Base-by-base conservation (phyloP, 2,797 vertebrate species). In the Helarctos malayanus region DNA sequence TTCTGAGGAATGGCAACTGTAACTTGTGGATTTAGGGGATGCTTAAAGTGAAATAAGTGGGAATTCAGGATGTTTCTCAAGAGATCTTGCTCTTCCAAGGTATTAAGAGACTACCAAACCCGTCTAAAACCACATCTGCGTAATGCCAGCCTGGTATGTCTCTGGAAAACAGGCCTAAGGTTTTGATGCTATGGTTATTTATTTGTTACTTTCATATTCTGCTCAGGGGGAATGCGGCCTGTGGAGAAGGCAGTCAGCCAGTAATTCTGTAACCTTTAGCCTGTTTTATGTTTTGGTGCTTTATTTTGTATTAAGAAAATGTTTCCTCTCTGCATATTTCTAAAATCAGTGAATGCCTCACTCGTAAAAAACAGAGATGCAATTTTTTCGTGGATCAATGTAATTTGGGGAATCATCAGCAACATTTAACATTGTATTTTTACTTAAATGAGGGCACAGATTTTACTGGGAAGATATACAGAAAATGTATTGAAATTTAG, bases 271-370 rank as follows among this genome's bases (percentile, higher is more conserved):
- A 89, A 59, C 1, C 0, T 79, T 73, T 65, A 19, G 21, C 3
- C 4, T 92, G 16, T 80, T 92, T 73, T 57, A 61, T 61, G 2
- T 75, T 93, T 69, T 89, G 57, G 13, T 57, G 19, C 19, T 91
- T 93, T 52, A 83, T 63, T 83, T 92, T 82, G 49, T 63, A 54
- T 73, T 91, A 85, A 69, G 76, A 75, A 91, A 87, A 80, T 29
- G 3, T 61, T 89, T 92, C 5, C 83, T 79, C 35, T 89, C 25
- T 32, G 2, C 1, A 19, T 75, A 68, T 82, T 94, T 92, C 52
- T 23, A 61, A 93, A 97, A 81, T 69, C 25, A 79, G 8, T 45
- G 8, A 80, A 11, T 79, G 2, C 1, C 45, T 90, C 57, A 38
- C n/a, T 87, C 7, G 29, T 11, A 47, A 90, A 68, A 69, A 83